These are phyloP conservation scores for Ahaetulla prasina DNA, from an alignment of 2,113 vertebrate species.

Conservation along the genomic window DNA sequence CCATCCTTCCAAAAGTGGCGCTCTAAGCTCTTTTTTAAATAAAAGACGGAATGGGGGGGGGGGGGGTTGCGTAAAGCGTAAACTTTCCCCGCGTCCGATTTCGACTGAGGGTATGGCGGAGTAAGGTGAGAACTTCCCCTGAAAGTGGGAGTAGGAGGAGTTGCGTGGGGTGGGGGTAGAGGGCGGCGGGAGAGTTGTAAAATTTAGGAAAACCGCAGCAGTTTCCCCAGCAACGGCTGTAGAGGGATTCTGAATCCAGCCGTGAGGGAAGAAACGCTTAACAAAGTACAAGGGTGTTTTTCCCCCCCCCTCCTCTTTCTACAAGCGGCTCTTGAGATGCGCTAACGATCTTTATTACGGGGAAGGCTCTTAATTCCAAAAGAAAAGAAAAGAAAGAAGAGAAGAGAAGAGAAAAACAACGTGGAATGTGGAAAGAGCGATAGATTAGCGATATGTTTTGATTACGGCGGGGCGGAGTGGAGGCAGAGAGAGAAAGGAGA, in stretches of 20 bases:
- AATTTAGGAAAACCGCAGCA: background rate
- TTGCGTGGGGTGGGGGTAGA: background rate
- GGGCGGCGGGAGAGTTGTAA: background rate
- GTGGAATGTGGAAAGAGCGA: background rate
- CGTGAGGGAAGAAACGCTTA: background rate
- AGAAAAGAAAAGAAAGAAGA: background rate
- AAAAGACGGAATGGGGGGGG: background rate
- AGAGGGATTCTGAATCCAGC: background rate
- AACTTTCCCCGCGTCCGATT: background rate
- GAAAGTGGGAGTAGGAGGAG: background rate
- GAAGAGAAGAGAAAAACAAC: no score
- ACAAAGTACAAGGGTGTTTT: background rate
- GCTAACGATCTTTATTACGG: background rate
- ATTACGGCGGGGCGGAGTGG: background rate
- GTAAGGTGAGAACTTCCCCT: background rate
- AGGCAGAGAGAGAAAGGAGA: no score
- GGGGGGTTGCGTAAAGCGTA: background rate
- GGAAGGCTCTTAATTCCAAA: background rate
- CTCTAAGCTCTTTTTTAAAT: background rate
- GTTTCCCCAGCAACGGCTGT: slow-evolving; percentile 8
- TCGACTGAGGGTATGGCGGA: background rate
- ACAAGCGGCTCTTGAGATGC: background rate
- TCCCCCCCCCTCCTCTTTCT: background rate
- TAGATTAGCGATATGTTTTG: background rate
- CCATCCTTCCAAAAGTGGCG: background rate